Conservation (phyloP, 2,113 vertebrate genomes). For the Dasyornis broadbenti region DNA sequence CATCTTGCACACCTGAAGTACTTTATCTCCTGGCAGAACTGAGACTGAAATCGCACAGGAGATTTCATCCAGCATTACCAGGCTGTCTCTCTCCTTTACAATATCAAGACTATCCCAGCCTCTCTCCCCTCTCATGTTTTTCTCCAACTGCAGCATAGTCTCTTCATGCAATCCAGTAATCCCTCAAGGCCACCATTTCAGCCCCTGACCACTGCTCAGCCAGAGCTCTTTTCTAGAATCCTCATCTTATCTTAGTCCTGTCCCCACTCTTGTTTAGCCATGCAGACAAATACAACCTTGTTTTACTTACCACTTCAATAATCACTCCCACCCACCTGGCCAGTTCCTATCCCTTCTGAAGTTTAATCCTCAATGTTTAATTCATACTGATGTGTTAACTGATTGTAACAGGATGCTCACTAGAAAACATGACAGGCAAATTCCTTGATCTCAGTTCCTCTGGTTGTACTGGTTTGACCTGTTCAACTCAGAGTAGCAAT, state of each 20-base stretch:
- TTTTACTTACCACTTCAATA: background rate
- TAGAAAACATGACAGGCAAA: background rate
- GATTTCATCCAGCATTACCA: background rate
- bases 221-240: background rate
- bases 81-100: background rate
- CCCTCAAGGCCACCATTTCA: background rate
- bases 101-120: background rate
- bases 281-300: background rate
- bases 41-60: background rate
- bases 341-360: background rate
- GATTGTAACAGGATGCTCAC: background rate
- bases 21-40: background rate
- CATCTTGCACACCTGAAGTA: background rate
- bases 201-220: background rate
- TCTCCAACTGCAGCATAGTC: background rate
- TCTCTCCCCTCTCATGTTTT: background rate
- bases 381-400: background rate
- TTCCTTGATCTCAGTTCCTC: background rate
- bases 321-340: background rate
- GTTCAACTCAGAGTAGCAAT: background rate
- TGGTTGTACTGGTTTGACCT: background rate
- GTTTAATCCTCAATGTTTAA: background rate
- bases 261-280: background rate
- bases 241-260: background rate
- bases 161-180: background rate